Conservation (phyloP, 2,797 vertebrate genomes). For the Benthosema pterotum region DNA sequence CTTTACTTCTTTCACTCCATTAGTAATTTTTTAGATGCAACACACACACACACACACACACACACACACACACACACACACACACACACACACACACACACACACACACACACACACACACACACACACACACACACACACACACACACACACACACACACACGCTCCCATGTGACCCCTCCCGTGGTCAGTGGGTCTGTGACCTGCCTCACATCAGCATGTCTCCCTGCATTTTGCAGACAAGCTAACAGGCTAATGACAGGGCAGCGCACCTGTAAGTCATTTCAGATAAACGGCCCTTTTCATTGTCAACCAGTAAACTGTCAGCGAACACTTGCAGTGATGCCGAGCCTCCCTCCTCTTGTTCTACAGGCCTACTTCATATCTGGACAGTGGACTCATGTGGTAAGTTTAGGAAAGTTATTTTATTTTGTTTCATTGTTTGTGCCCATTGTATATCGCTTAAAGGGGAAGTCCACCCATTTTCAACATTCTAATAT, state of each 20-base stretch:
- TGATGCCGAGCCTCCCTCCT: background rate
- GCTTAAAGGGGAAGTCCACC: no score
- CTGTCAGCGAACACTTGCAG: background rate
- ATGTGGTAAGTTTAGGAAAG: no score
- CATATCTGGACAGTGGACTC: no score
- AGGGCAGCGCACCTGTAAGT: slow-evolving; percentile 10
- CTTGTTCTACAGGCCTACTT: background rate
- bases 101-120: slow-evolving; percentile 2
- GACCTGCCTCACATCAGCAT: background rate
- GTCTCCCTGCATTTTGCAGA: background rate
- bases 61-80: slow-evolving; percentile 1
- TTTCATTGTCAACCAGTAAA: background rate
- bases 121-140: slow-evolving; percentile 13
- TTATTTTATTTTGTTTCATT: no score
- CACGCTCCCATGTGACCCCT: background rate
- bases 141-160: slow-evolving; percentile 5
- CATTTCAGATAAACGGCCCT: slow-evolving; percentile 12
- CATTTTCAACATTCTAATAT: no score
- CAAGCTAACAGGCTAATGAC: no score
- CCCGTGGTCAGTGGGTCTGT: no score
- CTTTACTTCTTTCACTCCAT: background rate
- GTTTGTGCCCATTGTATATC: no score
- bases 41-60: no score
- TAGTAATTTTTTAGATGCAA: no score
- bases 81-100: slow-evolving; percentile 6